These are phyloP conservation scores for Prenolepis imparis DNA, from an alignment of 2,888 invertebrate species.

Conservation along the genomic window DNA sequence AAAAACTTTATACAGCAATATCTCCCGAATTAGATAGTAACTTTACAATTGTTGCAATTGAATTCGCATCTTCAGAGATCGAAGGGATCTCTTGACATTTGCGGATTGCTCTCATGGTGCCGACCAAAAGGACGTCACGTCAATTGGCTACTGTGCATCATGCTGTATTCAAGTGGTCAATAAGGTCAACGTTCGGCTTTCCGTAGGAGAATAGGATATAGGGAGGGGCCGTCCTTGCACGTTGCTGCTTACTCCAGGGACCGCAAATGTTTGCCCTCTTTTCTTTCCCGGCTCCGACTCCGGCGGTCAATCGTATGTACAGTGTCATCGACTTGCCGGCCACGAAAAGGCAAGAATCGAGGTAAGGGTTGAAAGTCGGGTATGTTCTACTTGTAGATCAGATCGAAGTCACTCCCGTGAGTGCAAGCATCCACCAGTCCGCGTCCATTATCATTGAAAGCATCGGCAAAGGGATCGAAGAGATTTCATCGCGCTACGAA, in stretches of 20 bases:
- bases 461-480: constrained; percentile 39
- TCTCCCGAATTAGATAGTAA: background rate
- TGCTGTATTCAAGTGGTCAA: constrained; percentile 77
- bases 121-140: constrained; percentile 37
- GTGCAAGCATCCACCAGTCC: constrained; percentile 89
- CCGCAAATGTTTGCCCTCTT: constrained; percentile 54
- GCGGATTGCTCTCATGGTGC: background rate
- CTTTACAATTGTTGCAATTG: background rate
- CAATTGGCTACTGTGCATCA: constrained; percentile 68
- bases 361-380: constrained; percentile 92
- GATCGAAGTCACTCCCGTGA: constrained; percentile 92
- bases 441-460: constrained; percentile 93
- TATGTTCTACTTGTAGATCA: constrained; percentile 92
- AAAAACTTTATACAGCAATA: background rate
- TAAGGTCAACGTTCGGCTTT: constrained; percentile 79
- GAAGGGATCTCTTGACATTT: background rate
- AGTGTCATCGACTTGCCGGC: constrained; percentile 87
- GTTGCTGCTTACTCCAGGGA: constrained; percentile 72
- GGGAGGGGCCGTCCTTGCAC: constrained; percentile 81
- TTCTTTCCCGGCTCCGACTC: constrained; percentile 87
- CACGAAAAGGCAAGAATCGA: constrained; percentile 90
- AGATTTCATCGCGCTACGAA: constrained; percentile 20
- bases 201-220: constrained; percentile 75
- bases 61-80: background rate
- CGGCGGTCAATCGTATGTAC: constrained; percentile 82